These are phyloP conservation scores for Sesamia inferens DNA, from an alignment of 2,888 invertebrate genomes.

Conservation along the genomic window DNA sequence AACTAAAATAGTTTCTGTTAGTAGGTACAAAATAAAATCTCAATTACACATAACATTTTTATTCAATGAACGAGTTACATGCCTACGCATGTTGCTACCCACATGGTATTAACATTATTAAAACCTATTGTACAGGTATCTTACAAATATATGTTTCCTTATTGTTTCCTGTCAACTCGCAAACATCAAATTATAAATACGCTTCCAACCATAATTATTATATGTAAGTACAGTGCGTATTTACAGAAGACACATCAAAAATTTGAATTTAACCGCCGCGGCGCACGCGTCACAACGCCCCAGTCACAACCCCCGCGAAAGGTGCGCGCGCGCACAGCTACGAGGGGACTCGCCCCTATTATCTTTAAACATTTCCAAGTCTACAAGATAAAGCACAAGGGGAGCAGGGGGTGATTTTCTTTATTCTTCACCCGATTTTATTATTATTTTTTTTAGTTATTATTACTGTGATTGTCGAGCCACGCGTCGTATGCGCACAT, in stretches of 20 bases:
- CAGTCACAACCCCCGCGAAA: constrained; percentile 84
- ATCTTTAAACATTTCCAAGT: constrained; percentile 89
- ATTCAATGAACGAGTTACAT: neutral
- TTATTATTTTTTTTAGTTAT: constrained; percentile 90
- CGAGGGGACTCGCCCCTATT: constrained; percentile 87
- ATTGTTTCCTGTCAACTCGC: neutral
- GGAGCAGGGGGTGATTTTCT: constrained; percentile 89
- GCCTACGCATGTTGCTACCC: no score
- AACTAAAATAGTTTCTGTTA: neutral
- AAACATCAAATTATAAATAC: neutral
- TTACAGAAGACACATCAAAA: constrained; percentile 68
- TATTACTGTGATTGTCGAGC: constrained; percentile 87
- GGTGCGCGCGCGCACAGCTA: constrained; percentile 77
- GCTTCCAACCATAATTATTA: constrained; percentile 14
- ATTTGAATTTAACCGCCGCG: constrained; percentile 88
- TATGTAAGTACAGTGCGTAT: constrained; percentile 26
- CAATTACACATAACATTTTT: neutral
- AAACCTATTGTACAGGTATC: no score
- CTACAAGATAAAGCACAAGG: constrained; percentile 90
- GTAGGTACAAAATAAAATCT: neutral
- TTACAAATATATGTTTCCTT: no score
- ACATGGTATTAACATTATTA: no score
- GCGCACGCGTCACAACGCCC: constrained; percentile 75
- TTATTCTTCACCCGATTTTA: constrained; percentile 90
- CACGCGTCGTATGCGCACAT: constrained; percentile 87